Evolutionary conservation across 2,888 invertebrate species (phyloP), one percentile per base, ranked within the genome.

Genomic region (Pheosia gnoma): DNA sequence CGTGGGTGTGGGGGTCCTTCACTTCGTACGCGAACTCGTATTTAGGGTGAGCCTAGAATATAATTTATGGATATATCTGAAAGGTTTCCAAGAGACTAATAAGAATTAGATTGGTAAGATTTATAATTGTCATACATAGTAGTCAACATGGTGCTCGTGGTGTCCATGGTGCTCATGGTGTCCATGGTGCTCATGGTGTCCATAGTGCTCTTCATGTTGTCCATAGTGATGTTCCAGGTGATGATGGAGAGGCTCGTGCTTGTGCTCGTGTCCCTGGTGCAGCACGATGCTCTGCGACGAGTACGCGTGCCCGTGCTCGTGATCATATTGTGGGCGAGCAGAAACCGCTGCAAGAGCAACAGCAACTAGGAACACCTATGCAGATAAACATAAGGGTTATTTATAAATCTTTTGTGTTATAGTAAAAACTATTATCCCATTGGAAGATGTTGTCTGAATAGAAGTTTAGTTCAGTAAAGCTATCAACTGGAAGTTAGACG

Each of bases 1-100:
- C 93, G 25, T 88, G 88, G 61, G 91, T 93, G 77, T 92, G 90
- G 36, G 86, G 87, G 74, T 94, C 93, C 71, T 83, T 76, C 41
- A 94, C 90, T 66, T 89, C 88, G 78, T 94, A 94, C 66, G 84
- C 87, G 75, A 86, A 91, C 59, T 78, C 77, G 64, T 84, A 83
- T 10, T 80, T 81, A 11, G 83, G 81, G 58, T 82, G 72, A 37
- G 76, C 73, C 78, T 81, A 67, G 5, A 47, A 47, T n/a, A 47
- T 47, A 47, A n/a, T 5, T n/a, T 5, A 47, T 4, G 0, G 47
- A 47, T n/a, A n/a, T n/a, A 47, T 11, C 47, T 47, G 11, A 1
- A 47, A 47, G 5, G 47, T 47, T 47, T 11, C 47, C n/a, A 5
- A 11, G n/a, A 47, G 5, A n/a, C n/a, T 47, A 5, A 47, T n/a